These are phyloP conservation scores for Cyclina sinensis DNA, from an alignment of 1,140 invertebrate species.

Conservation along the genomic window DNA sequence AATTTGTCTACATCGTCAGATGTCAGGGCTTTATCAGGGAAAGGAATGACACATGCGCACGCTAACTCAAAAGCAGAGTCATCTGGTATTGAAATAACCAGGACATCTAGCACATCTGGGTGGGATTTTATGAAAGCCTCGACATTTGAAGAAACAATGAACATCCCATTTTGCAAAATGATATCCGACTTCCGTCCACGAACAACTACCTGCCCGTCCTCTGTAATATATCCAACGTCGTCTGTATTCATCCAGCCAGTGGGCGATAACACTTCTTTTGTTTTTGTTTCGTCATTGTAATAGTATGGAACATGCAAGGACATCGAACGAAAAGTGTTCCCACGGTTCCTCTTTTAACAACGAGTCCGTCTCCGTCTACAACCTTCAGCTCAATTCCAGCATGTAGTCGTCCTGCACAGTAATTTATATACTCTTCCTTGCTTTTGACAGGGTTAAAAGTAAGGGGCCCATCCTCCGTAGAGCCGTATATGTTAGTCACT, in stretches of 20 bases:
- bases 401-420: background rate
- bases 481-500: slow-evolving; percentile 2
- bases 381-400: slow-evolving; percentile 20
- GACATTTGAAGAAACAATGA: background rate
- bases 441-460: background rate
- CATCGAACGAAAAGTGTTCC: background rate
- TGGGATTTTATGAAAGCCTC: slow-evolving; percentile 1
- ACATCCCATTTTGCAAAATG: background rate
- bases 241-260: slow-evolving; percentile 7
- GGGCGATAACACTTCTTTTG: background rate
- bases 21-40: background rate
- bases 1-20: background rate
- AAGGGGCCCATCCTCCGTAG: background rate
- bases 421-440: background rate
- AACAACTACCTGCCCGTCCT: background rate
- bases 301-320: background rate
- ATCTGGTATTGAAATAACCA: slow-evolving; percentile 11
- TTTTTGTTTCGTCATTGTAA: background rate
- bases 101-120: slow-evolving; percentile 12
- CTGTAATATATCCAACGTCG: slow-evolving; percentile 4
- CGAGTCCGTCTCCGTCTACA: background rate
- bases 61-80: background rate
- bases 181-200: background rate
- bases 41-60: slow-evolving; percentile 22
- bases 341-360: background rate